phyloP scores from a whole-genome alignment of 2,113 vertebrate genomes.

The Myotis yumanensis region DNA sequence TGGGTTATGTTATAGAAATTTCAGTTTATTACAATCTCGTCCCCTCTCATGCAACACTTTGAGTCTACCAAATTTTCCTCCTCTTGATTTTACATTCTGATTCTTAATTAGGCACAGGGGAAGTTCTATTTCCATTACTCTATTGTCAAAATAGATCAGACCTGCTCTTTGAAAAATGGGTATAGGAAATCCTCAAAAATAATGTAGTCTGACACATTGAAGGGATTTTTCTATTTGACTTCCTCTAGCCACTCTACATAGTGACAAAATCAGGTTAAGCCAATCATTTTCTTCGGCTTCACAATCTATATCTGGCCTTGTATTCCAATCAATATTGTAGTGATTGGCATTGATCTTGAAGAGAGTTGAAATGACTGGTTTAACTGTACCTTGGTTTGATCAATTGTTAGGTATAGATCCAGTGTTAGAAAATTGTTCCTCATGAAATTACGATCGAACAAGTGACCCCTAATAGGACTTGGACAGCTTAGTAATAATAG shows the following conservation, averaged over 20 bases:
- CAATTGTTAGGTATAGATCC: conserved; percentile 3
- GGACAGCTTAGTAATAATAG: background rate
- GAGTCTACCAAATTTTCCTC: background rate
- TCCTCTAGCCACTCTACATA: background rate
- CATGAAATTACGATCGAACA: conserved; percentile 30
- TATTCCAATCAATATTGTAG: background rate
- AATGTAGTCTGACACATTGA: background rate
- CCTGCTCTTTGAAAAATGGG: background rate
- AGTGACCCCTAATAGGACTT: background rate
- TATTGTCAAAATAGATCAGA: background rate
- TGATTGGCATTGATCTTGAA: conserved; percentile 26
- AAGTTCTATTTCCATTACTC: background rate
- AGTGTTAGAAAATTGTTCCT: conserved; percentile 36
- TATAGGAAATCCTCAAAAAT: background rate
- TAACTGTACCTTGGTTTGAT: background rate
- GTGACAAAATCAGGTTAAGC: background rate
- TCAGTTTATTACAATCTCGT: background rate
- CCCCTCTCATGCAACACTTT: background rate
- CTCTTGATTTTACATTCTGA: background rate
- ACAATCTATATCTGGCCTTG: background rate
- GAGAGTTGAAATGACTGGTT: background rate
- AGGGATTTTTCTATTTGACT: background rate
- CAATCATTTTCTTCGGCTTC: background rate
- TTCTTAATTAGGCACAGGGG: background rate
- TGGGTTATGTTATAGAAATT: conserved; percentile 9